Base-by-base conservation (phyloP, 2,888 invertebrate genomes). In the Megastigmus dorsalis region DNA sequence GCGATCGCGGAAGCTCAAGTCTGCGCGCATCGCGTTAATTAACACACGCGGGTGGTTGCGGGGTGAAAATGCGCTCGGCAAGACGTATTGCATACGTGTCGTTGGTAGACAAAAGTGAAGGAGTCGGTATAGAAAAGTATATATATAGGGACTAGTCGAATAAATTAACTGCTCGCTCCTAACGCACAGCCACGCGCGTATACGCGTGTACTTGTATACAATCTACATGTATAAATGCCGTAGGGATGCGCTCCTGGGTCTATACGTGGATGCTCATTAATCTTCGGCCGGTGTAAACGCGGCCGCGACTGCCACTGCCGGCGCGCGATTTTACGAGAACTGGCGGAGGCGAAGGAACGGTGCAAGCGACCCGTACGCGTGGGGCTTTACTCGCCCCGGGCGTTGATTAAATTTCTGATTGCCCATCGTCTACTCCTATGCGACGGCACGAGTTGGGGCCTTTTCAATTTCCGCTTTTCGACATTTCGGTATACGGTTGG, bases 381-480 rank as follows among this genome's bases (percentile, higher is more conserved):
- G n/a, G 26, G 13, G 20, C 33, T 30, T 28, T 5, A 1, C 7
- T 13, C 28, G 63, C n/a, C n/a, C n/a, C n/a, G 26, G 18, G 7
- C 60, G 54, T 60, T 73, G 73, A 73, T 73, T 73, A 73, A 73
- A 73, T 73, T 66, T 67, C 73, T 67, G 73, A 73, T 73, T 73
- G 73, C 41, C 28, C 33, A n/a, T 5, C 15, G n/a, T n/a, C n/a
- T n/a, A n/a, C n/a, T n/a, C n/a, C n/a, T n/a, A n/a, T n/a, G n/a
- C n/a, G n/a, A n/a, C n/a, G n/a, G n/a, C n/a, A n/a, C n/a, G n/a
- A n/a, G n/a, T n/a, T n/a, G n/a, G 28, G 38, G 28, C 36, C 23
- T 20, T 68, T 50, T 62, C 62, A n/a, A n/a, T n/a, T n/a, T n/a
- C n/a, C n/a, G n/a, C n/a, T n/a, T n/a, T n/a, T n/a, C n/a, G n/a